Conservation (phyloP, 2,113 vertebrate genomes). For the human (Homo sapiens) region DNA sequence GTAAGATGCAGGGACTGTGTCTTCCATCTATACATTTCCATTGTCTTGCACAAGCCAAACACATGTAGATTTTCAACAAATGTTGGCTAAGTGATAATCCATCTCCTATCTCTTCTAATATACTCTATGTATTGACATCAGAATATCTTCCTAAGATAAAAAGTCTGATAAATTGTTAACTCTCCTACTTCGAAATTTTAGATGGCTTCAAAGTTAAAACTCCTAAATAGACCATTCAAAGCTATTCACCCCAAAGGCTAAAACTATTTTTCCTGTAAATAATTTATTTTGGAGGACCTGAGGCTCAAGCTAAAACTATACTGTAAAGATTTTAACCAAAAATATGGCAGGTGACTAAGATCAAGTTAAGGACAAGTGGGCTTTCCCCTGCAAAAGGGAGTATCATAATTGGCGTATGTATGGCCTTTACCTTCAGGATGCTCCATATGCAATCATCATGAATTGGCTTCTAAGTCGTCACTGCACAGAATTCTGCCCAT, state of each 20-base stretch:
- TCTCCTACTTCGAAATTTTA: conserved; percentile 28
- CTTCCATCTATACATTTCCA: background rate
- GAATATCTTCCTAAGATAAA: conserved; percentile 25
- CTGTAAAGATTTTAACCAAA: background rate
- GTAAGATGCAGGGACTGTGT: background rate
- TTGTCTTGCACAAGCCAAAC: background rate
- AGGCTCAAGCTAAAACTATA: conserved; percentile 15
- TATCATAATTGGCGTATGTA: background rate
- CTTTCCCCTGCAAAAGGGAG: background rate
- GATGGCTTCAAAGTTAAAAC: conserved; percentile 27
- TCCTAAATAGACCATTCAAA: conserved; percentile 24
- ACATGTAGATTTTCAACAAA: background rate
- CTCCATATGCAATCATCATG: background rate
- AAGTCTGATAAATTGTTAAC: conserved; percentile 7
- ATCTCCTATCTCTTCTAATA: background rate
- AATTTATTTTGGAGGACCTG: background rate
- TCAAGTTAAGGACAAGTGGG: background rate
- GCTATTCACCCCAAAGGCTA: background rate
- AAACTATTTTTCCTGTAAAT: background rate
- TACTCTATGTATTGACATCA: background rate
- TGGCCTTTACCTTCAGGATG: background rate
- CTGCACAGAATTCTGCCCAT: background rate
- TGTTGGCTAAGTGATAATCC: background rate
- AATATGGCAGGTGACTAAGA: background rate
- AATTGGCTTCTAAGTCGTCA: background rate